Base-by-base conservation (phyloP, 2,888 invertebrate genomes). In the Nymphalis c-album region DNA sequence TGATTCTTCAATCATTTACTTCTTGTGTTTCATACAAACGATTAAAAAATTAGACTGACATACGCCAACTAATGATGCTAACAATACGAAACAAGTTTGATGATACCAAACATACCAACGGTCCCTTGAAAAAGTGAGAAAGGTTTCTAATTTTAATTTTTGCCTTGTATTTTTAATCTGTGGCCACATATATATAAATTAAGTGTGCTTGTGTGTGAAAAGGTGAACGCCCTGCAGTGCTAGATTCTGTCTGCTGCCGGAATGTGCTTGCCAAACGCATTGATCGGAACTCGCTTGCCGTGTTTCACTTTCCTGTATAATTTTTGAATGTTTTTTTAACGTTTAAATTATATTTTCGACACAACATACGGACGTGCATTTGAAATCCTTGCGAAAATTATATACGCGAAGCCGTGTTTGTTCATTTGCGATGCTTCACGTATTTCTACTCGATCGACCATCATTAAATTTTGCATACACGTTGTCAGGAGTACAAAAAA, bases 211-310 rank as follows among this genome's bases (percentile, higher is more conserved):
- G 62, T 69, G 66, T 67, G 67, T 64, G 50, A 53, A 69, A 73
- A 83, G 89, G 88, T 90, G 85, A 89, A 89, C 74, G 88, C 75
- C 87, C 88, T 69, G 69, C 76, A 77, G 81, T 80, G 80, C 82
- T 84, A 85, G 86, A 83, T 83, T 85, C 83, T 81, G 83, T 73
- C 85, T 83, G 57, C 83, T 81, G 88, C 79, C 85, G 88, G 88
- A 87, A 90, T 88, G 87, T 86, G 78, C 70, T 89, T 88, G 87
- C 88, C 87, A 90, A 90, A 90, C 87, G 88, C 88, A 88, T 77
- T 84, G 86, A 88, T 88, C 85, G 87, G 86, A 88, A 88, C 87
- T 81, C 81, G 79, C 75, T 79, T 77, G 71, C 67, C 65, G 70
- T 72, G 66, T 70, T 70, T 71, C 63, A 69, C 66, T 69, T 69